These are phyloP conservation scores for Drosophila anomalipes DNA, from an alignment of 2,888 invertebrate species.

Conservation along the genomic window DNA sequence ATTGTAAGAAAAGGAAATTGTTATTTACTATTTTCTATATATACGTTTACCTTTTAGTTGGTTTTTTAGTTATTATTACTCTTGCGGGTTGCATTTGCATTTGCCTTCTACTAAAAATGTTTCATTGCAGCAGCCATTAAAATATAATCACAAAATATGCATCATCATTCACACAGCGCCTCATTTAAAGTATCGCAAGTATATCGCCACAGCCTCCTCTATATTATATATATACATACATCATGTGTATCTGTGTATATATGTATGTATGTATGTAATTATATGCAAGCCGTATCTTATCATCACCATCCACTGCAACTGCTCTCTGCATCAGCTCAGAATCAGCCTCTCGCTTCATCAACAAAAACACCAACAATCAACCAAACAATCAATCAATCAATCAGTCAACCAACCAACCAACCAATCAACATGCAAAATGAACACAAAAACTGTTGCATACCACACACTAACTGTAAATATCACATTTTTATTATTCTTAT, in stretches of 20 bases:
- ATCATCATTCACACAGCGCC: conserved; percentile 65
- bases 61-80: conserved; percentile 30
- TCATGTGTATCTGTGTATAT: conserved; percentile 1
- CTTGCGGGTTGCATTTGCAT: conserved; percentile 41
- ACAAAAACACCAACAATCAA: conserved; percentile 38
- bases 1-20: conserved; percentile 65
- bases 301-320: conserved; percentile 49
- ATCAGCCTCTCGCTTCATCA: conserved; percentile 54
- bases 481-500: conserved; percentile 62
- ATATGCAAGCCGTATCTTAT: conserved; percentile 28
- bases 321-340: conserved; percentile 45
- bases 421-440: conserved; percentile 53
- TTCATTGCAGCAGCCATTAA: conserved; percentile 69
- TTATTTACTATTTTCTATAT: conserved; percentile 26
- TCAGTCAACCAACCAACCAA: conserved; percentile 1
- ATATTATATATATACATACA: conserved; percentile 10
- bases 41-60: background rate
- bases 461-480: conserved; percentile 84
- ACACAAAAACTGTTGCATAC: conserved; percentile 61
- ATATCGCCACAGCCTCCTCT: conserved; percentile 36
- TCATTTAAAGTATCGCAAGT: conserved; percentile 63
- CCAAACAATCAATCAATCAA: conserved; percentile 54
- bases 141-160: conserved; percentile 22
- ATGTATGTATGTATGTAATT: conserved; percentile 6
- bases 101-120: conserved; percentile 67